Evolutionary conservation across 2,113 vertebrate genomes (phyloP).

Genomic region (Cyprinus carpio): DNA sequence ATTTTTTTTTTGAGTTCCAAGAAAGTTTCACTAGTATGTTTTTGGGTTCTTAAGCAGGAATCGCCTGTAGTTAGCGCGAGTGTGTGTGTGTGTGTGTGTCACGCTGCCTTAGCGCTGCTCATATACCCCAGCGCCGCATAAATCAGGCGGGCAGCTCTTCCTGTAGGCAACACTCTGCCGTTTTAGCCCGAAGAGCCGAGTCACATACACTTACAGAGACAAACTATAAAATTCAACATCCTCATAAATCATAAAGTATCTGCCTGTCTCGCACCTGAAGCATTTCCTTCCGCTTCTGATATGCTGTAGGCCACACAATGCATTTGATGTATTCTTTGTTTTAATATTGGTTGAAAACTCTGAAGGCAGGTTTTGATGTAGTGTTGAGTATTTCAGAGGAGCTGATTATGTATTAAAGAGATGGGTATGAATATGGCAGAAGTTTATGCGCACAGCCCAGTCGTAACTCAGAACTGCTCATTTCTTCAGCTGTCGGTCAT

Average conservation of each 20-base stretch:
- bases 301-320: slow-evolving; percentile 48
- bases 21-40: background rate
- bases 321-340: slow-evolving; percentile 56
- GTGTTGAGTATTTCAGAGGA: slow-evolving; percentile 24
- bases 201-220: slow-evolving; percentile 56
- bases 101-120: slow-evolving; percentile 26
- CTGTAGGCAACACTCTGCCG: slow-evolving; percentile 33
- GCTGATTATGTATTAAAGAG: slow-evolving; percentile 33
- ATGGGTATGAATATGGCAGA: slow-evolving; percentile 11
- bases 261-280: slow-evolving; percentile 41
- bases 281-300: slow-evolving; percentile 29
- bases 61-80: background rate
- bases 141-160: slow-evolving; percentile 54
- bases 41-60: background rate
- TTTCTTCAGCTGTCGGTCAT: background rate
- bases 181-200: slow-evolving; percentile 53
- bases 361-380: slow-evolving; percentile 38
- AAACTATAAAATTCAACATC: slow-evolving; percentile 54
- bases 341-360: slow-evolving; percentile 45
- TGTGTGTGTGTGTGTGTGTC: background rate
- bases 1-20: background rate
- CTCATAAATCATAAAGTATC: slow-evolving; percentile 55
- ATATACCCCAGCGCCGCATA: slow-evolving; percentile 45
- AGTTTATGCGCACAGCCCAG: background rate
- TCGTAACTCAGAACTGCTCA: background rate